These are phyloP conservation scores for Neogale vison DNA, from an alignment of 2,113 vertebrate genomes.

Conservation along the genomic window DNA sequence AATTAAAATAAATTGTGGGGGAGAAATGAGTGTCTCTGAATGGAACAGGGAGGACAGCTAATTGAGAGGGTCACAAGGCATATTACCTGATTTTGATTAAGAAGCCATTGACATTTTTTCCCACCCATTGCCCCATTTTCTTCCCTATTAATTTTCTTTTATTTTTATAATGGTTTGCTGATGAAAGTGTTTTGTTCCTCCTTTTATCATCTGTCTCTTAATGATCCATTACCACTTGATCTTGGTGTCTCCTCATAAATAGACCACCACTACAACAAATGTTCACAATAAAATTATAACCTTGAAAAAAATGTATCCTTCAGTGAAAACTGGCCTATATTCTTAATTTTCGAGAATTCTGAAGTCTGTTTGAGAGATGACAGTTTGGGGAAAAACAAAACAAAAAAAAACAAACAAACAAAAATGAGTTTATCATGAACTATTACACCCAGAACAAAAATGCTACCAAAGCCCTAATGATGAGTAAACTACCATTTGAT, in stretches of 20 bases:
- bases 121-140: background rate
- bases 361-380: background rate
- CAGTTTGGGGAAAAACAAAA: background rate
- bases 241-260: constrained; percentile 30
- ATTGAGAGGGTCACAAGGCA: constrained; percentile 10
- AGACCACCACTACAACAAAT: background rate
- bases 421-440: background rate
- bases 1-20: constrained; percentile 61
- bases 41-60: background rate
- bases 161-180: constrained; percentile 43
- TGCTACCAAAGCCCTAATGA: background rate
- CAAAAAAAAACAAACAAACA: background rate
- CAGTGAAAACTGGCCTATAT: background rate
- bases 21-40: background rate
- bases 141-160: constrained; percentile 34
- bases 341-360: background rate
- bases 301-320: background rate
- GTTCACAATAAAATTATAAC: background rate
- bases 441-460: background rate
- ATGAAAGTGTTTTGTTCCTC: constrained; percentile 16
- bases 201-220: constrained; percentile 51
- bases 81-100: constrained; percentile 34
- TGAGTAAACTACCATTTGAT: constrained; percentile 53
- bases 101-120: background rate
- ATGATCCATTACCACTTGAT: background rate